A percentile compares a stretch with the other conserved stretches of the same genome.
Conservation (phyloP, 2,888 invertebrate genomes). For the Erannis defoliaria region DNA sequence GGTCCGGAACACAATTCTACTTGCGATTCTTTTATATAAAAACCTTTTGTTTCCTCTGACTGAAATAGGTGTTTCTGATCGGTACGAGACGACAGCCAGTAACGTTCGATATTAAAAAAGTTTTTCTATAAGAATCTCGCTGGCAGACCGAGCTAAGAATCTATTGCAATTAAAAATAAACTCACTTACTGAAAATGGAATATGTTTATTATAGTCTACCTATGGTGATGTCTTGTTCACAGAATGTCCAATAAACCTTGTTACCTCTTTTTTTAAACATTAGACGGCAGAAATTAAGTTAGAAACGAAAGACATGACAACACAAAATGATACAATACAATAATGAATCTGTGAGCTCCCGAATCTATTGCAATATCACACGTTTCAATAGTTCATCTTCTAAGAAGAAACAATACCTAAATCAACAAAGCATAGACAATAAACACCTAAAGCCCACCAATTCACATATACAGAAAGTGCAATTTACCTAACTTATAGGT, state of each 20-base stretch:
- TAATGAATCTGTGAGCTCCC: too few relatives aligned
- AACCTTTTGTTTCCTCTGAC: constrained; percentile 73
- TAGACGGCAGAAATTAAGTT: not conserved
- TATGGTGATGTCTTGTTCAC: not conserved
- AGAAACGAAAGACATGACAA: not conserved
- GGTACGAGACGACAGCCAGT: constrained; percentile 67
- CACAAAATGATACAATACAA: not conserved
- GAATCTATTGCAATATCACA: not conserved
- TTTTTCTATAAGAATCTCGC: constrained; percentile 72
- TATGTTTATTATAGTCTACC: constrained; percentile 32
- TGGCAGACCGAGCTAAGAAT: constrained; percentile 61
- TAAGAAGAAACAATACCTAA: not conserved
- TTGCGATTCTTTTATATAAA: constrained; percentile 71
- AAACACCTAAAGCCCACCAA: not conserved
- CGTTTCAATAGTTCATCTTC: not conserved
- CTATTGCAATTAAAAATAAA: constrained; percentile 68
- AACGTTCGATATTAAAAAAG: constrained; percentile 83
- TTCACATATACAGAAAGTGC: not conserved
- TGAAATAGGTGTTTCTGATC: constrained; percentile 76
- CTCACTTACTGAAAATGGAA: constrained; percentile 48
- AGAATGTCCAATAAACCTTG: not conserved
- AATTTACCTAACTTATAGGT: constrained; percentile 5
- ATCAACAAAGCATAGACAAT: not conserved
- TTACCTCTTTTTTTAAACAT: not conserved
- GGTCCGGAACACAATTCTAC: constrained; percentile 66